These are phyloP conservation scores for Vombatus ursinus DNA, from an alignment of 2,113 vertebrate genomes.

Conservation along the genomic window DNA sequence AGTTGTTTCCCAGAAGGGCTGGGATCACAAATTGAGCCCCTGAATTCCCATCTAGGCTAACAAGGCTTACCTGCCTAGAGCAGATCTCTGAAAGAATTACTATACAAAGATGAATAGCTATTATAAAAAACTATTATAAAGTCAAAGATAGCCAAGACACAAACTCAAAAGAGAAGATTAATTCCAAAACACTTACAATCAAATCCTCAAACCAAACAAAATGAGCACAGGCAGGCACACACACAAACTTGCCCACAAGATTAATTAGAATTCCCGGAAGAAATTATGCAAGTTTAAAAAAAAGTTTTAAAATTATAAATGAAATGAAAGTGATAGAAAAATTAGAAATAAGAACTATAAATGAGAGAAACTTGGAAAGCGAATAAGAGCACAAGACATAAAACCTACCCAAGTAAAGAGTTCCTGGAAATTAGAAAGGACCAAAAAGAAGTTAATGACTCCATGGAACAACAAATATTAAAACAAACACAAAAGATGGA, in stretches of 20 bases:
- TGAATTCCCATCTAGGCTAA: background rate
- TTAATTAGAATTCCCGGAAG: background rate
- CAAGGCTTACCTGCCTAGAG: background rate
- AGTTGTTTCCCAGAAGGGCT: background rate
- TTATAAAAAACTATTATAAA: background rate
- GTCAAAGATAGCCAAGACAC: background rate
- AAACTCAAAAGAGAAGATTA: background rate
- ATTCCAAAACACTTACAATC: background rate
- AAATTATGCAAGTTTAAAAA: background rate
- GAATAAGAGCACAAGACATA: background rate
- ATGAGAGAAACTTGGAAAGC: constrained; percentile 17
- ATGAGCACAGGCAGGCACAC: background rate
- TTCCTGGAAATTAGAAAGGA: background rate
- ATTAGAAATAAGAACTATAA: background rate
- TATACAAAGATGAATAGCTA: background rate
- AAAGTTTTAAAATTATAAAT: background rate
- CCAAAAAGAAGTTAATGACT: background rate
- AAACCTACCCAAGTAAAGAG: background rate
- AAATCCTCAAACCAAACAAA: background rate
- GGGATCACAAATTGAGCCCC: background rate
- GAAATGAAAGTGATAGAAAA: background rate
- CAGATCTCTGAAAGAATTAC: background rate
- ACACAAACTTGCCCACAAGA: background rate
- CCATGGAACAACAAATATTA: background rate
- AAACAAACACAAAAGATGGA: background rate